A percentile compares a stretch with the other conserved stretches of the same genome.
Conservation (phyloP, 1,140 invertebrate genomes). For the Eumaeus atala region DNA sequence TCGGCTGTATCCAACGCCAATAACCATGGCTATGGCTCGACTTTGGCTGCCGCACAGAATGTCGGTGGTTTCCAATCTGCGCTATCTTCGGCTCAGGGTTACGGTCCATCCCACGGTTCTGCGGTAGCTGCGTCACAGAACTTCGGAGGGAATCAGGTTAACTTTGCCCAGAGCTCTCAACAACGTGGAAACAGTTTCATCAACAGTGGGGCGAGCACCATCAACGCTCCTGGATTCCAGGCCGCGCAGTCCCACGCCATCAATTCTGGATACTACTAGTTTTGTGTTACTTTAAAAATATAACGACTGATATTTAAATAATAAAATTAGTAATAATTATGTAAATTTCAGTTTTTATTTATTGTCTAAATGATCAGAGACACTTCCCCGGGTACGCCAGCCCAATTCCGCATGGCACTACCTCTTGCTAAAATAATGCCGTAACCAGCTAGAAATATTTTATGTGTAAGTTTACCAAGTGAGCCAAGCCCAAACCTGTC, state of each 20-base stretch:
- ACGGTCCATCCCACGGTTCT: constrained; percentile 22
- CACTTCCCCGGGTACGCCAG: constrained; percentile 21
- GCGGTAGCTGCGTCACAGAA: constrained; percentile 36
- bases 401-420: too few species aligned
- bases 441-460: too few species aligned
- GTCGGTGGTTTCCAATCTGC: constrained; percentile 35
- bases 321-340: constrained; percentile 25
- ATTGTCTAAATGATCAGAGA: constrained; percentile 16
- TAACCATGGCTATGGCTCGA: constrained; percentile 37
- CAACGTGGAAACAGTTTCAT: constrained; percentile 34
- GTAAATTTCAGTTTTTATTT: constrained; percentile 28
- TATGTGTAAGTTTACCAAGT: too few species aligned
- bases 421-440: too few species aligned
- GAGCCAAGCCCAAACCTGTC: too few species aligned
- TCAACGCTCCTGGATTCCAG: constrained; percentile 52
- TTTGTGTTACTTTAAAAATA: constrained; percentile 11
- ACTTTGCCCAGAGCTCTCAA: constrained; percentile 42
- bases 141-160: constrained; percentile 37
- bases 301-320: neutral
- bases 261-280: constrained; percentile 44
- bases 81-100: constrained; percentile 35
- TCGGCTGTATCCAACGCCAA: constrained; percentile 34
- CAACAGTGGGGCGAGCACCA: constrained; percentile 47
- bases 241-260: constrained; percentile 47
- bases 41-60: constrained; percentile 39